Percentiles rank a stretch among this genome's conserved stretches.
Evolutionary conservation across 2,888 invertebrate species (phyloP).

Genomic region (Tridacna gigas): DNA sequence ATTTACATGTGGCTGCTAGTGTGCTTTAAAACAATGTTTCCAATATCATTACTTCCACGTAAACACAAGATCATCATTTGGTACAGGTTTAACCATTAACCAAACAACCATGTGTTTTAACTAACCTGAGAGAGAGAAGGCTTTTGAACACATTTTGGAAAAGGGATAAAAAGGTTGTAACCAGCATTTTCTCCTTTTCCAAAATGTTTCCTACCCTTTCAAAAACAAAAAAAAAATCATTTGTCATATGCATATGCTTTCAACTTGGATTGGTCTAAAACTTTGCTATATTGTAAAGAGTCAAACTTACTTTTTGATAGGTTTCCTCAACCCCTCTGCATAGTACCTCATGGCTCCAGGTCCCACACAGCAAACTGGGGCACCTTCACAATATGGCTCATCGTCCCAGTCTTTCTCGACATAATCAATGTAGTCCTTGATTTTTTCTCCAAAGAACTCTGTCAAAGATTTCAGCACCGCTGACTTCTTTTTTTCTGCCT

Average conservation of each 20-base stretch:
- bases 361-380: slow-evolving; percentile 80
- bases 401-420: slow-evolving; percentile 83
- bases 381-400: slow-evolving; percentile 82
- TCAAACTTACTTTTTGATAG: slow-evolving; percentile 75
- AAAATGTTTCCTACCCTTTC: neutral
- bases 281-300: neutral
- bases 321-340: slow-evolving; percentile 75
- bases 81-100: too few species aligned
- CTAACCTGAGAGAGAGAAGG: too few species aligned
- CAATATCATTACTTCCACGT: too few species aligned
- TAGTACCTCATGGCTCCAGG: slow-evolving; percentile 81
- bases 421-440: slow-evolving; percentile 79
- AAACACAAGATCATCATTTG: too few species aligned
- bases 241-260: neutral
- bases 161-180: neutral
- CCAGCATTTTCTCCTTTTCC: neutral
- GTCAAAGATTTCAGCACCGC: slow-evolving; percentile 83
- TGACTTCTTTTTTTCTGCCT: slow-evolving; percentile 79
- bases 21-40: too few species aligned
- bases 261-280: neutral
- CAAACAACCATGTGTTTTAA: too few species aligned
- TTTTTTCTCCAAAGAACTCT: slow-evolving; percentile 81
- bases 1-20: too few species aligned
- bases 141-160: neutral
- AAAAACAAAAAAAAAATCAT: neutral